Percentiles rank a stretch among this genome's conserved stretches.
Evolutionary conservation across 2,797 vertebrate genomes (phyloP).

Genomic region (Lacerta agilis): DNA sequence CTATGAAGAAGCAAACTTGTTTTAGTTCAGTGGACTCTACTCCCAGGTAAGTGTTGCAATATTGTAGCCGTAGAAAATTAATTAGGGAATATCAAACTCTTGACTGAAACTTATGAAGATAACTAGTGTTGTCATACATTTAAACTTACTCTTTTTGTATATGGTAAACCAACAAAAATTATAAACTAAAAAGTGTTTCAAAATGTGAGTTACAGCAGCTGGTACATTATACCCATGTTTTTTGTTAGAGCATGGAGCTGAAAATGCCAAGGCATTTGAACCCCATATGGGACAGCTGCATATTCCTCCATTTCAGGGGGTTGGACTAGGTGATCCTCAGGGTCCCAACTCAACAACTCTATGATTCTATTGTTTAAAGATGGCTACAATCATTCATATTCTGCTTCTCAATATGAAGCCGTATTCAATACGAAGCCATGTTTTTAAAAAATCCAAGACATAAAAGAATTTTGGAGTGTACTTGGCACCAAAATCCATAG

Average conservation of each 20-base stretch:
- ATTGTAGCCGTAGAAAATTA: neutral
- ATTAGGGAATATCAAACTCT: neutral
- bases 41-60: neutral
- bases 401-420: constrained; percentile 33
- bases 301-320: too few relatives aligned
- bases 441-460: neutral
- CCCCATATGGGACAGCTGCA: too few relatives aligned
- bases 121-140: neutral
- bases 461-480: neutral
- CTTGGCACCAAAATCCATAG: neutral
- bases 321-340: too few relatives aligned
- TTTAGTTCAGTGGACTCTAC: too few relatives aligned
- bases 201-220: neutral
- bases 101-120: neutral
- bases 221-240: neutral
- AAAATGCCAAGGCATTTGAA: too few relatives aligned
- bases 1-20: neutral
- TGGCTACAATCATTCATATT: neutral
- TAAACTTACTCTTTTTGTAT: neutral
- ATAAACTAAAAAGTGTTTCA: neutral
- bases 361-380: neutral
- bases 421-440: too few relatives aligned
- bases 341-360: too few relatives aligned
- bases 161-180: neutral
- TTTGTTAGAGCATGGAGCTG: too few relatives aligned